Conservation (phyloP, 2,113 vertebrate species). For the Tapirus terrestris region DNA sequence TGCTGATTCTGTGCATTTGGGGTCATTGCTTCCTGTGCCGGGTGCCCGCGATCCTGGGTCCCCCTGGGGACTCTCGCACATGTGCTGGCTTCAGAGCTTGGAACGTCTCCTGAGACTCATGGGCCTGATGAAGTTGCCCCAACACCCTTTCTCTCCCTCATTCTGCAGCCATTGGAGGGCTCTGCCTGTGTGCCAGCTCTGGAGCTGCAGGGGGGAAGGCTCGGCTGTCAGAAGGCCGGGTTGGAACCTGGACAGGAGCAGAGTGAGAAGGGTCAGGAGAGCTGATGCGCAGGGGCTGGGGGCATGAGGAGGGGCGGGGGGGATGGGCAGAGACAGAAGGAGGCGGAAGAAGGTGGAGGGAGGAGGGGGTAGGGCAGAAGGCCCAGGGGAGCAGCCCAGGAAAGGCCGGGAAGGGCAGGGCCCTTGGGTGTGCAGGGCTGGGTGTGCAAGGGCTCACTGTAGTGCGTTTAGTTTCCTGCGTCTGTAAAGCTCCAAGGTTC, state of each 20-base stretch:
- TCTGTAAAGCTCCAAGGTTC: fast-evolving
- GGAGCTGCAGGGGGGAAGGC: background rate
- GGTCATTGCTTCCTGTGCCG: fast-evolving
- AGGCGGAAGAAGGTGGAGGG: background rate
- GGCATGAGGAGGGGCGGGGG: too few relatives aligned
- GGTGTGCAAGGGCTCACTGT: too few relatives aligned
- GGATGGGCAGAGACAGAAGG: background rate
- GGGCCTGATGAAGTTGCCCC: fast-evolving
- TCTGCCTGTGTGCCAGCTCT: fast-evolving
- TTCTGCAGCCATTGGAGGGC: fast-evolving
- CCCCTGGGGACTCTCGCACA: fast-evolving
- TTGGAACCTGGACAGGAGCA: fast-evolving
- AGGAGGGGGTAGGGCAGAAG: background rate
- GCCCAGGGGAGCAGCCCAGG: background rate
- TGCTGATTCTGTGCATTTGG: fast-evolving
- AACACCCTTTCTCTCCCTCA: fast-evolving
- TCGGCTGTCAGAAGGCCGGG: fast-evolving
- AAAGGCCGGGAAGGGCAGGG: too few relatives aligned
- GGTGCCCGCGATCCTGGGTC: fast-evolving
- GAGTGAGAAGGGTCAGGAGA: fast-evolving
- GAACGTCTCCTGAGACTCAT: background rate
- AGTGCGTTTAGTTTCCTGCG: fast-evolving
- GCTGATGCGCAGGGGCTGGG: fast-evolving
- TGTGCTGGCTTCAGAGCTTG: background rate
- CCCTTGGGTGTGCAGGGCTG: background rate